These are phyloP conservation scores for Dromius quadrimaculatus DNA, from an alignment of 2,888 invertebrate genomes.

Conservation along the genomic window DNA sequence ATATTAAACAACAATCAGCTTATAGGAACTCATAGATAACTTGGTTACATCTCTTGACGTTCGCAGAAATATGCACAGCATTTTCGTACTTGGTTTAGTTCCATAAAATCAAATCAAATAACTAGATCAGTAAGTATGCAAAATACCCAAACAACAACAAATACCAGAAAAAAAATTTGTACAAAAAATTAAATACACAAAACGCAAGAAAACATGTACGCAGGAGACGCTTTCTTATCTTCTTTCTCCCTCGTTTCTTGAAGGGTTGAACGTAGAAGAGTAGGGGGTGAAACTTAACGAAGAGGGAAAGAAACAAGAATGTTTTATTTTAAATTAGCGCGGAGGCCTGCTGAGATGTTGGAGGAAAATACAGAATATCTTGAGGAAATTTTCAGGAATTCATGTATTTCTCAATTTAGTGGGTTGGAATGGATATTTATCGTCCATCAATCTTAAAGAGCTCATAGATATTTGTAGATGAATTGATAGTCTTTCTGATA, in stretches of 20 bases:
- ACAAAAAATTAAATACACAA: slow-evolving; percentile 62
- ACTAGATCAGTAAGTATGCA: too few relatives aligned
- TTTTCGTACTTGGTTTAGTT: too few relatives aligned
- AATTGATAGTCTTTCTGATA: background rate
- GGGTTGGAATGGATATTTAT: too few relatives aligned
- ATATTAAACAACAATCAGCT: too few relatives aligned
- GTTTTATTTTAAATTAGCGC: slow-evolving; percentile 67
- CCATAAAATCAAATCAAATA: too few relatives aligned
- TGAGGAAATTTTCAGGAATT: background rate
- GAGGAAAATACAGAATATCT: background rate
- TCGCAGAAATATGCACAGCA: too few relatives aligned
- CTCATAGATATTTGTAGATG: background rate
- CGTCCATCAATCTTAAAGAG: background rate
- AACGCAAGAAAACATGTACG: slow-evolving; percentile 67
- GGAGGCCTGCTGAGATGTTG: slow-evolving; percentile 57
- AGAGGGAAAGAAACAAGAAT: slow-evolving; percentile 67
- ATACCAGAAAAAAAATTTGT: too few relatives aligned
- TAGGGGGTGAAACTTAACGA: slow-evolving; percentile 66
- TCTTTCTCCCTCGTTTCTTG: slow-evolving; percentile 59
- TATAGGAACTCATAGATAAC: too few relatives aligned
- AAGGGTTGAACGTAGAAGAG: slow-evolving; percentile 65
- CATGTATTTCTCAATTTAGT: background rate
- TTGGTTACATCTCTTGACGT: too few relatives aligned
- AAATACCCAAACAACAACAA: too few relatives aligned
- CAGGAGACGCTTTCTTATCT: too few relatives aligned